Evolutionary conservation across 1,140 invertebrate genomes (phyloP), one percentile per base, ranked within the genome.

Genomic region (Lethocerus indicus): DNA sequence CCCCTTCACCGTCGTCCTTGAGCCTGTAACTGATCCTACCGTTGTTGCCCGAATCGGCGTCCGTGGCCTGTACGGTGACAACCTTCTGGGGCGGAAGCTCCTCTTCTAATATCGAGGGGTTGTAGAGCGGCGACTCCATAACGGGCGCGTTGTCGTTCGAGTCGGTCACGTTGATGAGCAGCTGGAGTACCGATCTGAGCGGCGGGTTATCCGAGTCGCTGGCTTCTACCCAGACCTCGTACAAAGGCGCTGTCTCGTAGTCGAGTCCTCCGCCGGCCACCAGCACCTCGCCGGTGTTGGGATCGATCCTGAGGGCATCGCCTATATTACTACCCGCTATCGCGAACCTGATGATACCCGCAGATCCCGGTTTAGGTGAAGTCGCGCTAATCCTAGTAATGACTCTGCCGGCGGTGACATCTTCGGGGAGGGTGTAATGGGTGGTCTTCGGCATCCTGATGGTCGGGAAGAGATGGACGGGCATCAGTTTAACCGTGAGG

Each of bases 191-290:
- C 43, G 78, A 85, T 49, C 82, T 70, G 16, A 92, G 63, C 1
- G 82, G 75, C 4, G 87, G 87, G 40, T 73, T 75, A 60, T 88
- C 86, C 1, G 81, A 79, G 65, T 94, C 88, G 45, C 76, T 68
- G 1, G 91, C 90, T 71, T 92, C 86, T 42, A 96, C 75, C 91
- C 90, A 96, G 23, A 95, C 77, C 66, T 90, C 81, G 63, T 92
- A 93, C 16, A 78, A 65, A 16, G 79, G 74, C 51, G 79, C 73
- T 1, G 79, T 79, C 70, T 96, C 92, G 59, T 86, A 93, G 66
- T 97, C 91, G 44, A 97, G 71, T 1, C 81, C 81, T 58, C 73
- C 75, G 6, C 76, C 75, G 2, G 81, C 78, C 0, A 92, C 76
- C 13, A 67, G 73, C 6, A 94, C 72, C 63, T 83, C 78, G 16